Conservation (phyloP, 2,113 vertebrate genomes). For the Heptranchias perlo region DNA sequence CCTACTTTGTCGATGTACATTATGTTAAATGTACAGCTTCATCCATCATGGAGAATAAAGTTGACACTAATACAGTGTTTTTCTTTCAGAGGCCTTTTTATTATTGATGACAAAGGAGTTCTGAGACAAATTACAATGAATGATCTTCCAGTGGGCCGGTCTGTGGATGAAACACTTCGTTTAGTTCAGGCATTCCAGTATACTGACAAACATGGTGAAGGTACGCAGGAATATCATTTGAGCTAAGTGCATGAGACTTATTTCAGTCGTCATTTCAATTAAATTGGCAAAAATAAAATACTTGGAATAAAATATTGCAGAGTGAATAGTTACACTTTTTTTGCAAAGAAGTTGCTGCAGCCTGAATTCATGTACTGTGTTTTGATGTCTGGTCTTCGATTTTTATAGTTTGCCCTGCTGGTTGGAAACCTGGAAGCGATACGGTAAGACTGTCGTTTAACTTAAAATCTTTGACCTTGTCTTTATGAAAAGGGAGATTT, state of each 20-base stretch:
- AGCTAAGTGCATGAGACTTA: neutral
- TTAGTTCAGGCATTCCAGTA: constrained; percentile 95
- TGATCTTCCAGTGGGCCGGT: constrained; percentile 90
- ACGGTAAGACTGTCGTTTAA: constrained; percentile 66
- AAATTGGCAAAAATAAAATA: neutral
- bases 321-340: neutral
- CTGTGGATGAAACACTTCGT: constrained; percentile 88
- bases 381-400: constrained; percentile 15
- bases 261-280: neutral
- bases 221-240: constrained; percentile 49
- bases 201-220: constrained; percentile 94
- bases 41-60: neutral
- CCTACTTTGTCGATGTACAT: neutral
- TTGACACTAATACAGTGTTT: constrained; percentile 18
- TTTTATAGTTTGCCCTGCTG: constrained; percentile 83
- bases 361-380: neutral
- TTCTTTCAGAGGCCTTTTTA: constrained; percentile 82
- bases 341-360: neutral
- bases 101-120: constrained; percentile 84
- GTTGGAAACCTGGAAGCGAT: constrained; percentile 95
- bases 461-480: neutral
- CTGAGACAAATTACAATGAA: constrained; percentile 96
- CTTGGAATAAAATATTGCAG: neutral
- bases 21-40: neutral
- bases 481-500: neutral